phyloP scores from a whole-genome alignment of 1,140 invertebrate species.

The Periplaneta americana region DNA sequence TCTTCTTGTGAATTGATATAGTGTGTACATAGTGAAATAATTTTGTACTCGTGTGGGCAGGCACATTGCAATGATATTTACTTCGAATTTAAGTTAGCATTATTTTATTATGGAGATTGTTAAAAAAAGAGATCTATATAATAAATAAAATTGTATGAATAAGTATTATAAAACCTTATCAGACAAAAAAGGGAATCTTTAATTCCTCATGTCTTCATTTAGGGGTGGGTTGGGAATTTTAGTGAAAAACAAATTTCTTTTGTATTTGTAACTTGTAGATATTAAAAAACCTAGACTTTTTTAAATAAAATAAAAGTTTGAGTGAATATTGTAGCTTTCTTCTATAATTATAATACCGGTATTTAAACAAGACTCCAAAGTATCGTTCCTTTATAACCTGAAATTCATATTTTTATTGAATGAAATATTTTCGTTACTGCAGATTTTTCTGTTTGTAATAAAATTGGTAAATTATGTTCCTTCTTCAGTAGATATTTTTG shows the following conservation, averaged over 20 bases:
- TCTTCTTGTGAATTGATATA: too few species aligned
- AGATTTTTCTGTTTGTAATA: too few species aligned
- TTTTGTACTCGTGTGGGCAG: neutral
- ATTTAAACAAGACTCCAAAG: neutral
- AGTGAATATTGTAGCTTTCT: neutral
- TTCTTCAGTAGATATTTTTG: too few species aligned
- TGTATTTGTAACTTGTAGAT: neutral
- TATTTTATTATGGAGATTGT: neutral
- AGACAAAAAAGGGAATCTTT: neutral
- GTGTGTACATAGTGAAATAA: conserved; percentile 19
- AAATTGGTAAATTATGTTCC: too few species aligned
- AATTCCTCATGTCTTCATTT: neutral
- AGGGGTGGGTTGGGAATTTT: neutral
- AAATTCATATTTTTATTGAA: too few species aligned
- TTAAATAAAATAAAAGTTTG: neutral
- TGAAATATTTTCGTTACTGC: too few species aligned
- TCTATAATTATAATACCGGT: too few species aligned
- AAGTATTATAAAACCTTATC: neutral
- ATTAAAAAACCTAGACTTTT: neutral
- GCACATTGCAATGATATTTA: neutral
- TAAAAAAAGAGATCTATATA: neutral
- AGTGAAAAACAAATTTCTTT: neutral
- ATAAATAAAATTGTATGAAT: neutral
- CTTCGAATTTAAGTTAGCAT: neutral
- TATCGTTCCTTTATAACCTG: too few species aligned